Evolutionary conservation across 2,888 invertebrate genomes (phyloP), one percentile per base, ranked within the genome.

Genomic region (Dicycla oo): DNA sequence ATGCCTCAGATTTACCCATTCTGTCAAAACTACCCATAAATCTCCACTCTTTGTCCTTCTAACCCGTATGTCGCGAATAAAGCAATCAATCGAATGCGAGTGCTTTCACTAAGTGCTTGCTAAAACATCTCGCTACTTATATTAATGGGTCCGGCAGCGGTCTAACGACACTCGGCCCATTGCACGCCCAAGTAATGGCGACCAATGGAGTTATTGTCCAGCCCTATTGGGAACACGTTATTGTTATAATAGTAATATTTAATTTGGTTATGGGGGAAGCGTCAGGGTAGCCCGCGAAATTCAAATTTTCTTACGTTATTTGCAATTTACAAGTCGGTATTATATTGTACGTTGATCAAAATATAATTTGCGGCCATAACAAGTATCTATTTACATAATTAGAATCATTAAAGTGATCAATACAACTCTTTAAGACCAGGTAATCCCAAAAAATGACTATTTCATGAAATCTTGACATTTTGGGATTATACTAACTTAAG

Each of bases 61-160:
- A 54, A 45, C 0, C 81, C 64, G 78, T 88, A 80, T 82, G 81
- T 81, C 80, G 64, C 81, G 40, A 75, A 79, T 78, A 76, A 79
- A 88, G 88, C 87, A 90, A 92, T 91, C 91, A 92, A 90, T 91
- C 87, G 89, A 84, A 86, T 84, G 81, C 76, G 83, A 87, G 87
- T 85, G 88, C 85, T 87, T 87, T 82, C 84, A 84, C 87, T 89
- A 88, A 92, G 90, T 91, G 91, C 89, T 87, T 76, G 80, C 87
- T 86, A 88, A 91, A 90, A 89, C 88, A 88, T 85, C 85, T 82
- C 83, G 80, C 81, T 86, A 86, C 86, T 87, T 88, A 86, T 88
- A 87, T 88, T 91, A 91, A 91, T 91, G 88, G 87, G 80, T 69
- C 85, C 87, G 89, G 90, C 82, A 80, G 87, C 73, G 85, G 82